Conservation (phyloP, 2,113 vertebrate genomes). For the Cyprinodon variegatus region DNA sequence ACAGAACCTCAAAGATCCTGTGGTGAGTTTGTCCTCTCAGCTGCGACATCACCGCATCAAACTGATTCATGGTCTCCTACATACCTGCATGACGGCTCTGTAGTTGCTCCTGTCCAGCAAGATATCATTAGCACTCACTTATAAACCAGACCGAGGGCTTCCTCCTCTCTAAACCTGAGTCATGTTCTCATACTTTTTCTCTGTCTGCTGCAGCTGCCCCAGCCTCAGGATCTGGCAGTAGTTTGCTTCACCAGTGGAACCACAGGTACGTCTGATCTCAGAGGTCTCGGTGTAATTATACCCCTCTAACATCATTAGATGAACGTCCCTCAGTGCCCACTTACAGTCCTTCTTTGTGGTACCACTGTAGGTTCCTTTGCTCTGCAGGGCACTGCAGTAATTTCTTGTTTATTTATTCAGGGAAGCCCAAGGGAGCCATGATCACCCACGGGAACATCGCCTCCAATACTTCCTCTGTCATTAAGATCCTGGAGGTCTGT, state of each 20-base stretch:
- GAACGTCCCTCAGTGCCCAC: constrained; percentile 69
- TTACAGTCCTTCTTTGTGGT: constrained; percentile 65
- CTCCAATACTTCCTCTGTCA: constrained; percentile 84
- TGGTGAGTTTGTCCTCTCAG: constrained; percentile 74
- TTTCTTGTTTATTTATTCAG: constrained; percentile 76
- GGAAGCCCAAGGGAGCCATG: constrained; percentile 86
- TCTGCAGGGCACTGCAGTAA: constrained; percentile 61
- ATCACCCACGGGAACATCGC: constrained; percentile 86
- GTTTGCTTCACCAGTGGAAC: constrained; percentile 99
- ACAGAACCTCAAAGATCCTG: constrained; percentile 77
- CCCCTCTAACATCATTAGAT: constrained; percentile 58
- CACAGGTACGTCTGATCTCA: constrained; percentile 85
- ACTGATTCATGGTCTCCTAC: constrained; percentile 48
- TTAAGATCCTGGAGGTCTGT: constrained; percentile 86
- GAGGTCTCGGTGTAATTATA: constrained; percentile 56
- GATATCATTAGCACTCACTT: constrained; percentile 67
- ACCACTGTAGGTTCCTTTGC: constrained; percentile 61
- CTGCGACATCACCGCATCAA: constrained; percentile 40
- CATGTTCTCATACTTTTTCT: constrained; percentile 46
- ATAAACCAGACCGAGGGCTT: constrained; percentile 52
- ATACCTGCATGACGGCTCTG: constrained; percentile 47
- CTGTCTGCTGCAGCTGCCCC: constrained; percentile 84
- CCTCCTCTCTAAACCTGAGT: constrained; percentile 33
- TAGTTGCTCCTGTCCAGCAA: constrained; percentile 53
- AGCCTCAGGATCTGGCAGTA: constrained; percentile 91